Evolutionary conservation across 1,140 invertebrate species (phyloP).

Genomic region (Ditylenchus dipsaci): DNA sequence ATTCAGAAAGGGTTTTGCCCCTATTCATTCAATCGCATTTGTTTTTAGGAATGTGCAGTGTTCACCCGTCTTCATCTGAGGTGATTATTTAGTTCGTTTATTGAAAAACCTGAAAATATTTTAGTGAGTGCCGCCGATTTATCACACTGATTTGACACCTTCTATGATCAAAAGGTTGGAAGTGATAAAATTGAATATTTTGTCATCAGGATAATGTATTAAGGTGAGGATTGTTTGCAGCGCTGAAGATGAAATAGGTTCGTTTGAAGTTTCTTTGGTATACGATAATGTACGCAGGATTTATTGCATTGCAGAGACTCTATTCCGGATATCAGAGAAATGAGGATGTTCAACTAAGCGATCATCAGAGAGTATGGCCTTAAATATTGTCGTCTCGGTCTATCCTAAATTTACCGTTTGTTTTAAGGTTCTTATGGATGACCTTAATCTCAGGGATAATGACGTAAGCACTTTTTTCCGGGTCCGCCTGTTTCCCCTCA

Average conservation of each 20-base stretch:
- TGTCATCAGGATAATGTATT: no score
- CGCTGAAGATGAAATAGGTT: conserved; percentile 70
- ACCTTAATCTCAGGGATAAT: conserved; percentile 70
- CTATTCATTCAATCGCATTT: not conserved
- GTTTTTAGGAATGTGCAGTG: conserved; percentile 67
- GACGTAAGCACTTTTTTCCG: no score
- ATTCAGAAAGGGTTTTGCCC: no score
- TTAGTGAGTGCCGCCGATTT: conserved; percentile 80
- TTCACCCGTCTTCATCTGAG: conserved; percentile 63
- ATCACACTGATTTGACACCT: conserved; percentile 92
- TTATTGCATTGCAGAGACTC: no score
- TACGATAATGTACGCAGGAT: no score
- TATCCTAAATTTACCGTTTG: no score
- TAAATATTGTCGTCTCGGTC: no score
- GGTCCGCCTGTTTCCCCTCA: no score
- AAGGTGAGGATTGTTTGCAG: conserved; percentile 74
- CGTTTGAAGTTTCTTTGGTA: no score
- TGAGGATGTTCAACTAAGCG: conserved; percentile 62
- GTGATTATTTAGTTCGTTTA: conserved; percentile 68
- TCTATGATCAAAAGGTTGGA: conserved; percentile 84
- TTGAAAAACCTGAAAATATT: not conserved
- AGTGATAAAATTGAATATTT: not conserved
- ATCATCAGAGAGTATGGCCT: conserved; percentile 69
- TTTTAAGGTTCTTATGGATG: conserved; percentile 76
- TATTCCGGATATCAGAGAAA: conserved; percentile 69